phyloP scores from a whole-genome alignment of 2,113 vertebrate species.

The Dolichotis patagonum region DNA sequence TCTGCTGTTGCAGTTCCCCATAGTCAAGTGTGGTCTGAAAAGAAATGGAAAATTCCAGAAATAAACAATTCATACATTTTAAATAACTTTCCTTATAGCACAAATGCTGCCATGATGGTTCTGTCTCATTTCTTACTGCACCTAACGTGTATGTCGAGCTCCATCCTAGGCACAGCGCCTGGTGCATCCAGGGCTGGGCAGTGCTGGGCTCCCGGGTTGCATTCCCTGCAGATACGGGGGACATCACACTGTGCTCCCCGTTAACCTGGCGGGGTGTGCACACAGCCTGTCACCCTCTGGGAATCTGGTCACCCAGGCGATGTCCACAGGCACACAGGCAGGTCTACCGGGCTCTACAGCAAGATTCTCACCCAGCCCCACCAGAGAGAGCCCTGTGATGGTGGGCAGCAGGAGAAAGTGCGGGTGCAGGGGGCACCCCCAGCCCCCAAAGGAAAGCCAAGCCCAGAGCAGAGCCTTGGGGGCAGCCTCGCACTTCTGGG shows the following conservation, averaged over 20 bases:
- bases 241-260: neutral
- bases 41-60: neutral
- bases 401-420: neutral
- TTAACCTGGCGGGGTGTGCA: neutral
- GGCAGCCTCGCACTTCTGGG: neutral
- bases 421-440: accelerated
- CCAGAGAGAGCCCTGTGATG: neutral
- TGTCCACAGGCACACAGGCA: accelerated
- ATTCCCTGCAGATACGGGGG: neutral
- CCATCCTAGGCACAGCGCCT: neutral
- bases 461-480: neutral
- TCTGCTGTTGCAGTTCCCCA: neutral
- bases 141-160: neutral
- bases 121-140: neutral
- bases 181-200: neutral
- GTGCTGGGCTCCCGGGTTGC: neutral
- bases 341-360: neutral
- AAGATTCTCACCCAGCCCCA: neutral
- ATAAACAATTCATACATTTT: neutral
- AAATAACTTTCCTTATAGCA: neutral
- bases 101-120: neutral
- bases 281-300: neutral
- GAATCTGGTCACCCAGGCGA: accelerated
- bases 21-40: neutral
- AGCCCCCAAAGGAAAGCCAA: neutral